Evolutionary conservation across 2,113 vertebrate genomes (phyloP).

Genomic region (Brachyhypopomus occidentalis): DNA sequence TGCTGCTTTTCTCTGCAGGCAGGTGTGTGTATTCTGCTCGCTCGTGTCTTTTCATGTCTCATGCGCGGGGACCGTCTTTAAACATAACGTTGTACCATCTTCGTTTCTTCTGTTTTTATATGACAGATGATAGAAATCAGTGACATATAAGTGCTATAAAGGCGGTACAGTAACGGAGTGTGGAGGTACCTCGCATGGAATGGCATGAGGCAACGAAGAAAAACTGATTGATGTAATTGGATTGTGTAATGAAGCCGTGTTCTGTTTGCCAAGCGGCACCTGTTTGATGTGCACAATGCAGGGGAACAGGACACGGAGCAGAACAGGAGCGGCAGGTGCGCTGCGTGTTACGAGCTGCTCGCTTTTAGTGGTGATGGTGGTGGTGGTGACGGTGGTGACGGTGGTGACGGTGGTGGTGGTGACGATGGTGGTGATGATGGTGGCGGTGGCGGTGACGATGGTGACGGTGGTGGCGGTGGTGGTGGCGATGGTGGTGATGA

Average conservation of each 20-base stretch:
- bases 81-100: not conserved
- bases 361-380: not conserved
- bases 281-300: slow-evolving; percentile 23
- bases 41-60: too few relatives aligned
- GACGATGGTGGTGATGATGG: too few relatives aligned
- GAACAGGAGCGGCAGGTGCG: not conserved
- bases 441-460: too few relatives aligned
- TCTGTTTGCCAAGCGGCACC: not conserved
- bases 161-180: not conserved
- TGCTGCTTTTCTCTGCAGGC: slow-evolving; percentile 1
- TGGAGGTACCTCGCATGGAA: not conserved
- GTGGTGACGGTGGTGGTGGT: too few relatives aligned
- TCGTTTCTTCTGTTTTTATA: not conserved
- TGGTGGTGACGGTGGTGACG: too few relatives aligned
- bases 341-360: slow-evolving; percentile 33
- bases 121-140: not conserved
- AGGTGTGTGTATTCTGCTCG: not conserved
- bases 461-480: too few relatives aligned
- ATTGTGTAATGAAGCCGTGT: slow-evolving; percentile 34
- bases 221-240: slow-evolving; percentile 19
- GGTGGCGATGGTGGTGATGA: too few relatives aligned
- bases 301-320: slow-evolving; percentile 20
- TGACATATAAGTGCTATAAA: not conserved
- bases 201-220: slow-evolving; percentile 23
- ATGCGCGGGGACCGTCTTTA: slow-evolving; percentile 3